Evolutionary conservation across 2,888 invertebrate genomes (phyloP), one percentile per base, ranked within the genome.

Genomic region (Epirrhoe tristata): DNA sequence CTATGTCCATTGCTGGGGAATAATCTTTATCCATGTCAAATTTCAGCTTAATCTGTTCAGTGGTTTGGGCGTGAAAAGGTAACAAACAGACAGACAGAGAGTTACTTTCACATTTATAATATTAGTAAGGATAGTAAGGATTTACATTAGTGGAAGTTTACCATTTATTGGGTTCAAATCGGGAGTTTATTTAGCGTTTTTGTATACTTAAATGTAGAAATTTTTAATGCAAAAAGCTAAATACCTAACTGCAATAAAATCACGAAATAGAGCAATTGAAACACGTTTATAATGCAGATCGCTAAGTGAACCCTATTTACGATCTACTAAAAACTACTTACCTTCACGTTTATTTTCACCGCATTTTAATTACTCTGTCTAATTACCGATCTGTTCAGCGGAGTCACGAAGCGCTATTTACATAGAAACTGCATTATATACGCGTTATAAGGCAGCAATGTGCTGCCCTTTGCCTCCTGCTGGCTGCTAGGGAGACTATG

Each of bases 401-500:
- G 2, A 53, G 58, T 65, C 64, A 57, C 63, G 67, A 61, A 64
- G 68, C 57, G 55, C 69, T 75, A 77, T 83, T 84, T 82, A 79
- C 79, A 81, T 77, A 80, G 76, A 74, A 75, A 73, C 69, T 58
- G 73, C 74, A 78, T 80, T 79, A 80, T 77, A 72, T 75, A 74
- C 77, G 72, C 74, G 74, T 76, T 74, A 78, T 75, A 78, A 77
- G 78, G 81, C 81, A 77, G 80, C 72, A 54, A 46, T 70, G 66
- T 70, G 69, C 76, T 72, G 79, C 78, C 79, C 80, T 81, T 76
- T 80, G 78, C 77, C 78, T 77, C 84, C 81, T 69, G 81, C 80
- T 83, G 83, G 12, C 69, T 46, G 46, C 12, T 64, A 46, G 55
- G 58, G 51, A n/a, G 51, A 51, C 58, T 31, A 59, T 59, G 24